phyloP scores from a whole-genome alignment of 2,888 invertebrate genomes.

The Parasteatoda lunata region DNA sequence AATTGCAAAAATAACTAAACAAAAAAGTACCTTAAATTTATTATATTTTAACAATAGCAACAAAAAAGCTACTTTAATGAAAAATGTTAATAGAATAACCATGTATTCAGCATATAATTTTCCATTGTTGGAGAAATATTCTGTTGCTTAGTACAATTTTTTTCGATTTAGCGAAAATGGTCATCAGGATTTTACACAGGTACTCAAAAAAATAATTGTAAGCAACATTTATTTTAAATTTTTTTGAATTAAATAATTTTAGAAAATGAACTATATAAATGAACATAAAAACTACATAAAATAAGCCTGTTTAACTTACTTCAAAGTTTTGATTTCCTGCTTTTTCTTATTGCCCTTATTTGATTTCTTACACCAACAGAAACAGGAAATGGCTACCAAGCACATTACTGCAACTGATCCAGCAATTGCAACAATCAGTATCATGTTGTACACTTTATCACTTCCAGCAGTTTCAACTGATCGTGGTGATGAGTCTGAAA shows the following conservation, averaged over 20 bases:
- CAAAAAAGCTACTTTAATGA: too few species aligned
- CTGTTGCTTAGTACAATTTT: too few species aligned
- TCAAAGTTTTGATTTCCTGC: constrained; percentile 62
- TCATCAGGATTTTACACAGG: background rate
- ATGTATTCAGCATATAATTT: too few species aligned
- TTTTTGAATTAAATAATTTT: background rate
- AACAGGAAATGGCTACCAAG: constrained; percentile 39
- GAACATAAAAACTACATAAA: background rate
- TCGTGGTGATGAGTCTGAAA: constrained; percentile 48
- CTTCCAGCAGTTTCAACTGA: constrained; percentile 56
- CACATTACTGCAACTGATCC: constrained; percentile 29
- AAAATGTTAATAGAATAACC: too few species aligned
- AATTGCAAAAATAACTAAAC: too few species aligned
- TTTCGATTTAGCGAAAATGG: too few species aligned
- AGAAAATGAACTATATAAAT: background rate
- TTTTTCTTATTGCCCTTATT: constrained; percentile 64
- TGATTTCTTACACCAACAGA: constrained; percentile 49
- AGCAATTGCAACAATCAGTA: constrained; percentile 49
- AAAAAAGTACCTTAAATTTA: too few species aligned
- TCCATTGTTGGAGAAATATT: too few species aligned
- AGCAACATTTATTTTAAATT: background rate
- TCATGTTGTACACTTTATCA: constrained; percentile 50
- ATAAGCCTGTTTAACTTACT: constrained; percentile 32
- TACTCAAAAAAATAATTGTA: background rate
- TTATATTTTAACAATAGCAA: too few species aligned